Conservation (phyloP, 1,140 invertebrate genomes). For the Brachionus rubens region DNA sequence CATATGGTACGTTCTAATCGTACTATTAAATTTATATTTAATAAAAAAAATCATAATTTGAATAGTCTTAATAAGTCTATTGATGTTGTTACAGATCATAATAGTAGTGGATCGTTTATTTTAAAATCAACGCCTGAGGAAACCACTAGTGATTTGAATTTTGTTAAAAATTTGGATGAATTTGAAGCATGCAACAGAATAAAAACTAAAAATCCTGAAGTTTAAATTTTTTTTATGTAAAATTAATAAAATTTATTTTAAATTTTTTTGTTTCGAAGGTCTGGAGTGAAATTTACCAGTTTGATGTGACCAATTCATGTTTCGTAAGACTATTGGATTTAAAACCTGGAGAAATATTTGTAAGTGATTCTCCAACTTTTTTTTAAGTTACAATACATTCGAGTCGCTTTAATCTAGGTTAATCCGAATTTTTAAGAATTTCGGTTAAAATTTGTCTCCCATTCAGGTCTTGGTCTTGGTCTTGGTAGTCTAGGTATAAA, state of each 20-base stretch:
- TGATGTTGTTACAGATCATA: conserved; percentile 18
- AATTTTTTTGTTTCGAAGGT: not conserved
- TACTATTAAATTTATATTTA: not conserved
- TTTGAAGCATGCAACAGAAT: not conserved
- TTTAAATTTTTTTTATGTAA: not conserved
- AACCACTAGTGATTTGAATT: not conserved
- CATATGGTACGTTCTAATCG: conserved; percentile 22
- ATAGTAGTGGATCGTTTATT: not conserved
- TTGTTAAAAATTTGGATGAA: no score
- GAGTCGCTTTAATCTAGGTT: no score
- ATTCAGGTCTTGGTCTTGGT: no score
- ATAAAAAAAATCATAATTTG: not conserved
- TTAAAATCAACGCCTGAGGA: no score
- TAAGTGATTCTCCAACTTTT: not conserved
- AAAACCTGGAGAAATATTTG: conserved; percentile 28
- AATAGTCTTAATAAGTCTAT: not conserved
- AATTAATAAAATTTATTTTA: not conserved
- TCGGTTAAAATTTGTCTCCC: no score
- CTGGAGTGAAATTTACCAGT: conserved; percentile 7
- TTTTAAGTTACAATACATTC: not conserved
- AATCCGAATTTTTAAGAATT: no score
- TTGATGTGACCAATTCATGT: not conserved
- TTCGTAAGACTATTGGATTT: conserved; percentile 15
- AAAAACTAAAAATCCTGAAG: conserved; percentile 2
- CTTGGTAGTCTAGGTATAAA: no score